Evolutionary conservation across 2,113 vertebrate genomes (phyloP), one percentile per base, ranked within the genome.

Genomic region (Pachycephala philippinensis): DNA sequence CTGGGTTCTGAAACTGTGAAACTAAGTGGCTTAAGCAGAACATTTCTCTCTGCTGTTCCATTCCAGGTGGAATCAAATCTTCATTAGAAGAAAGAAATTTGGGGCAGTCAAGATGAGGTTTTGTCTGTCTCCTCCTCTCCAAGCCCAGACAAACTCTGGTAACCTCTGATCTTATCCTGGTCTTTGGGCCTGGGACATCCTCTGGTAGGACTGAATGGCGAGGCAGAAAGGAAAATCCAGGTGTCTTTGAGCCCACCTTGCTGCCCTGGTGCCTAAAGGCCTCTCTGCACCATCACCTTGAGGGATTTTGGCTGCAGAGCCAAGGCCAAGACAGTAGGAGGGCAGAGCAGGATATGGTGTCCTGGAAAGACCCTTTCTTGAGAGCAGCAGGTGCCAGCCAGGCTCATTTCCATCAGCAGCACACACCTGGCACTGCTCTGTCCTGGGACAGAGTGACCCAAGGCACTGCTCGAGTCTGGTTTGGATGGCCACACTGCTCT

Each of bases 361-460:
- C 23, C 35, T 49, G 35, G 12, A 27, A 49, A 81, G 27, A 53
- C 5, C 8, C 2, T 44, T 91, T 84, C 47, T 17, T 0, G 3
- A 72, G 59, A 47, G 44, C 20, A 59, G 21, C 20, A 59, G 31
- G n/a, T 72, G 31, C 68, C 37, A 66, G n/a, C 4, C 28, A 71
- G 69, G 19, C 26, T n/a, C 23, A 14, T 72, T 81, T 71, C 65
- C 17, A 21, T 7, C n/a, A n/a, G 1, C 59, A 81, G 10, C 26
- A 21, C 50, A 13, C 10, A 74, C 5, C 31, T 64, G 54, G 31
- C 49, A 31, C 44, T 24, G 30, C 15, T 81, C 26, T 68, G 37
- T 7, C 18, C 20, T 44, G 11, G 37, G n/a, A 10, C 28, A 35
- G 6, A 0, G 0, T 44, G 61, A 45, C 13, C 9, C 21, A 12